phyloP scores from a whole-genome alignment of 2,888 invertebrate genomes.

The Lissonota sp. region DNA sequence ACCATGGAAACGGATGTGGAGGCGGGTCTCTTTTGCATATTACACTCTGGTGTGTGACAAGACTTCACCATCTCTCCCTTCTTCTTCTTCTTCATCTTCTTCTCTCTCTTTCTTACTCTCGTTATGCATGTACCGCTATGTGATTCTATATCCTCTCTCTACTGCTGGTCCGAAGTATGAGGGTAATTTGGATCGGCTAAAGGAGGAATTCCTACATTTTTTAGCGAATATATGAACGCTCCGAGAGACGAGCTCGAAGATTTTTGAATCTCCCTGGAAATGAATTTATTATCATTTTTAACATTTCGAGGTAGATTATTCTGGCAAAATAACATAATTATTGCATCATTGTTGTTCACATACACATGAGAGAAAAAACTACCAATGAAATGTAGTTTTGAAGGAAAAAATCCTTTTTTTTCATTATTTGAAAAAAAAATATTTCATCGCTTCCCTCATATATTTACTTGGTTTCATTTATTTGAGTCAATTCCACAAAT shows the following conservation, averaged over 20 bases:
- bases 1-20: conserved; percentile 79
- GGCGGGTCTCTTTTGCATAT: conserved; percentile 83
- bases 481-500: too few species aligned
- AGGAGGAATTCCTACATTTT: conserved; percentile 27
- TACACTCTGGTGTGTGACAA: conserved; percentile 82
- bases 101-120: conserved; percentile 40
- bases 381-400: too few species aligned
- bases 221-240: conserved; percentile 12
- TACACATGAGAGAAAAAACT: too few species aligned
- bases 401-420: too few species aligned
- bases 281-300: not conserved
- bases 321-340: too few species aligned
- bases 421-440: too few species aligned
- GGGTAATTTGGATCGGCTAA: conserved; percentile 49
- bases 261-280: not conserved
- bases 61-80: conserved; percentile 63
- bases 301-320: too few species aligned
- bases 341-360: too few species aligned
- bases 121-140: conserved; percentile 40
- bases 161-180: conserved; percentile 38
- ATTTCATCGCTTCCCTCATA: too few species aligned
- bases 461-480: too few species aligned
- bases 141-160: conserved; percentile 43
- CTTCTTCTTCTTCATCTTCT: conserved; percentile 29
- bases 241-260: not conserved